These are phyloP conservation scores for Megaustenia siamemsis DNA, from an alignment of 2,888 invertebrate genomes.

Conservation along the genomic window DNA sequence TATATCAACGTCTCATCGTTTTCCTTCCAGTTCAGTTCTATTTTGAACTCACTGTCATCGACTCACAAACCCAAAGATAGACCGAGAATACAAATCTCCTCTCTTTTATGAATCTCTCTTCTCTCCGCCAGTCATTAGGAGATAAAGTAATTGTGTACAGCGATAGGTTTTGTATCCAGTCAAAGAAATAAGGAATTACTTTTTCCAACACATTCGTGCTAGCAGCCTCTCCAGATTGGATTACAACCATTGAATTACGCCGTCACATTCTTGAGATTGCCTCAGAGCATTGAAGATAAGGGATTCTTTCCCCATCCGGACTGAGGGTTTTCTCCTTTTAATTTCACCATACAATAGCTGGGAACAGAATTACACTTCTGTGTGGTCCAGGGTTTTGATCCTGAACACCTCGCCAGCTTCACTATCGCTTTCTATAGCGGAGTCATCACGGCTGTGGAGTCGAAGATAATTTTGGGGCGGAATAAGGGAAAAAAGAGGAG, in stretches of 20 bases:
- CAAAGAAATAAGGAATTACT: constrained; percentile 5
- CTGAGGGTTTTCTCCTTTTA: too few relatives aligned
- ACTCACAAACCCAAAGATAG: neutral
- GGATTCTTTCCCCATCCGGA: neutral
- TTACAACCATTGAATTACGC: constrained; percentile 2
- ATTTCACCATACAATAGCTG: too few relatives aligned
- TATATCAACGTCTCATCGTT: too few relatives aligned
- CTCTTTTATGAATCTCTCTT: neutral
- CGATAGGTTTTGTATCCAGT: neutral
- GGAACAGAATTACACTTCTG: neutral
- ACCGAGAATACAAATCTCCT: neutral
- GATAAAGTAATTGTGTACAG: constrained; percentile 26
- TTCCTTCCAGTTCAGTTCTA: too few relatives aligned
- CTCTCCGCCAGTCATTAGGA: constrained; percentile 8
- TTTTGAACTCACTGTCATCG: neutral
- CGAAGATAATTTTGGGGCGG: too few relatives aligned
- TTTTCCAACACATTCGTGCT: neutral
- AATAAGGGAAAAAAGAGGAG: too few relatives aligned
- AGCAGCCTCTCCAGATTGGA: neutral
- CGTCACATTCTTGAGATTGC: neutral
- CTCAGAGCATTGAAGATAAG: neutral
- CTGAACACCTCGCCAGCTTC: too few relatives aligned
- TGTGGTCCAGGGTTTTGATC: neutral
- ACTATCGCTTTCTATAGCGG: too few relatives aligned
- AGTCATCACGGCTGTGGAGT: too few relatives aligned